Conservation (phyloP, 2,797 vertebrate species). For the Myripristis murdjan region DNA sequence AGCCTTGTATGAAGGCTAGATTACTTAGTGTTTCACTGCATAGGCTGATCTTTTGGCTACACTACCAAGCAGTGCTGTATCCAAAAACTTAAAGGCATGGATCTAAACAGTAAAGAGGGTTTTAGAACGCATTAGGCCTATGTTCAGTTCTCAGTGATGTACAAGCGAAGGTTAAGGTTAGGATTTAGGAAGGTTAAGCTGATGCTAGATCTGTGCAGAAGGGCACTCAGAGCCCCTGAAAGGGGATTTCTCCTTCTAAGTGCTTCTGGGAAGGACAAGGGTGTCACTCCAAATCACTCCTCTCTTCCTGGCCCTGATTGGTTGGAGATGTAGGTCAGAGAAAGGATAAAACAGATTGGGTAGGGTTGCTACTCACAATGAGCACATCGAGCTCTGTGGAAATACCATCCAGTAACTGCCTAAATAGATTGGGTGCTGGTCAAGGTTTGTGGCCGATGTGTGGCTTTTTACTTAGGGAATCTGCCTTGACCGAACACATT, state of each 20-base stretch:
- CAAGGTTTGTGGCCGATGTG: conserved; percentile 6
- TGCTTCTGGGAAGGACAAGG: conserved; percentile 50
- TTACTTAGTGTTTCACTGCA: not conserved
- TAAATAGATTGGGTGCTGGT: conserved; percentile 8
- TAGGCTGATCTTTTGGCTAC: conserved; percentile 5
- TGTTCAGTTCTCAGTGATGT: conserved; percentile 27
- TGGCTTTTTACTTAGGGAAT: not conserved
- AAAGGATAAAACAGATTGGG: conserved; percentile 59
- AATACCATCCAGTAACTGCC: conserved; percentile 9
- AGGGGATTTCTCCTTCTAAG: conserved; percentile 66
- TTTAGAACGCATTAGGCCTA: conserved; percentile 12
- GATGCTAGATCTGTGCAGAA: conserved; percentile 47
- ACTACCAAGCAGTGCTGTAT: conserved; percentile 1
- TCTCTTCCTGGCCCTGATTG: conserved; percentile 55
- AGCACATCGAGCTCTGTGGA: conserved; percentile 19
- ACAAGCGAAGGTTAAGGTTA: conserved; percentile 44
- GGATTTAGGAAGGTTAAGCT: conserved; percentile 63
- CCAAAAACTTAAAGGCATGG: conserved; percentile 1
- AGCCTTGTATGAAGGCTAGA: not conserved
- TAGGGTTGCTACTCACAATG: conserved; percentile 31
- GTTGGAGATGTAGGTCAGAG: conserved; percentile 70
- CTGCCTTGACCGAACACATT: not conserved
- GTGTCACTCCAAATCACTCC: conserved; percentile 59
- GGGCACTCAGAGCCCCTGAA: conserved; percentile 22
- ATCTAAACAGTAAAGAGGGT: conserved; percentile 20